Evolutionary conservation across 2,113 vertebrate species (phyloP).

Genomic region (Sialia sialis): DNA sequence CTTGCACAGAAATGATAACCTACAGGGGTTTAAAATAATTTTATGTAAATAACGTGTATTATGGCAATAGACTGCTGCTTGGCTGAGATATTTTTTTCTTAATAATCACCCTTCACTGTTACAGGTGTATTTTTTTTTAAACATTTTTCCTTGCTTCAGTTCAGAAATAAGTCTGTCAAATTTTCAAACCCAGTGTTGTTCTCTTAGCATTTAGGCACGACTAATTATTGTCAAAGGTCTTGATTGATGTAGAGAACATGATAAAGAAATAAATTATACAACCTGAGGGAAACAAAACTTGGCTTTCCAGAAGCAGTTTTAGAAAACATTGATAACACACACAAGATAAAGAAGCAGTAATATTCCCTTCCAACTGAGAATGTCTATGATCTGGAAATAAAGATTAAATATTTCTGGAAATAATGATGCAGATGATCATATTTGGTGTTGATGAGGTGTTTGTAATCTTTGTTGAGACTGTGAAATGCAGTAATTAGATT

Average conservation of each 20-base stretch:
- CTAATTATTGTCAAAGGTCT: background rate
- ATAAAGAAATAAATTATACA: background rate
- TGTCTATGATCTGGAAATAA: background rate
- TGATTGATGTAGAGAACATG: background rate
- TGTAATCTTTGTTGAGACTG: background rate
- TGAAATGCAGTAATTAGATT: background rate
- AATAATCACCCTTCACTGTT: background rate
- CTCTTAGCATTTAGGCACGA: background rate
- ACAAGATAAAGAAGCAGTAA: background rate
- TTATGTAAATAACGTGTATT: background rate
- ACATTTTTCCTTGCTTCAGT: background rate
- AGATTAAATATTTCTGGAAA: background rate
- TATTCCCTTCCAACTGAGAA: background rate
- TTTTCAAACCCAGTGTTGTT: background rate
- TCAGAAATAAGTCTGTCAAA: background rate
- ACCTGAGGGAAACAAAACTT: background rate
- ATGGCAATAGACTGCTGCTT: background rate
- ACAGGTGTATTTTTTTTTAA: background rate
- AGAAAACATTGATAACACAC: background rate
- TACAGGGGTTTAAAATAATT: background rate
- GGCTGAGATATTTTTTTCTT: background rate
- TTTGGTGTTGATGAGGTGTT: background rate
- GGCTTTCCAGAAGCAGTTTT: background rate
- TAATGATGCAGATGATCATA: background rate
- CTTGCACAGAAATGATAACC: background rate